Percentiles rank a stretch among this genome's conserved stretches.
phyloP scores from a whole-genome alignment of 2,797 vertebrate genomes.

The Erethizon dorsatum region DNA sequence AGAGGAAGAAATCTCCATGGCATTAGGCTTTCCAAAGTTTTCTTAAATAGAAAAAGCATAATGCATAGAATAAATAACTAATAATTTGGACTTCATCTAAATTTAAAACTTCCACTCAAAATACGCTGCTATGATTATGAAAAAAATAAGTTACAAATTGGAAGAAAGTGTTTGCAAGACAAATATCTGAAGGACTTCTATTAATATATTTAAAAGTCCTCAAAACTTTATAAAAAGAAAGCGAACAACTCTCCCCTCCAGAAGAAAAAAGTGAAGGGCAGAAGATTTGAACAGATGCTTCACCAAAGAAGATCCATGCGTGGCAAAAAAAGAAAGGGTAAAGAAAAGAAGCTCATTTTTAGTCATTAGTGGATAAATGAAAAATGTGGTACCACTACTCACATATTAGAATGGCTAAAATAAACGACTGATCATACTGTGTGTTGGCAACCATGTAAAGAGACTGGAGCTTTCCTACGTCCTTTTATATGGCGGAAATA shows the following conservation, averaged over 20 bases:
- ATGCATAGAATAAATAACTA: not conserved
- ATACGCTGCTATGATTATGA: no score
- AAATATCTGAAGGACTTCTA: not conserved
- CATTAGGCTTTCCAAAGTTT: not conserved
- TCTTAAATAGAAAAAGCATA: not conserved
- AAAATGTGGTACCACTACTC: not conserved
- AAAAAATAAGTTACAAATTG: not conserved
- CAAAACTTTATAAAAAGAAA: not conserved
- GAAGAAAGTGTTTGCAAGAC: not conserved
- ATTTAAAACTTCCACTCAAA: not conserved
- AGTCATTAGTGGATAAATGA: not conserved
- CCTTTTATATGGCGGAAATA: no score
- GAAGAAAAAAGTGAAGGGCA: not conserved
- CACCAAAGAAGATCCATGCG: not conserved
- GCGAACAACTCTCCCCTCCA: no score
- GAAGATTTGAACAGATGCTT: not conserved
- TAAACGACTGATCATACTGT: not conserved
- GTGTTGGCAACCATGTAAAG: not conserved
- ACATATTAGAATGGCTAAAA: not conserved
- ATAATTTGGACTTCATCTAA: not conserved
- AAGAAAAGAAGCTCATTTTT: not conserved
- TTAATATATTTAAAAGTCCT: not conserved
- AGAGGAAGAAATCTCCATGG: not conserved
- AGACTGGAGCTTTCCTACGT: not conserved
- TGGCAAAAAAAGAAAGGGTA: not conserved